Evolutionary conservation across 2,113 vertebrate species (phyloP), one percentile per base, ranked within the genome.

Genomic region (Callipepla californica): DNA sequence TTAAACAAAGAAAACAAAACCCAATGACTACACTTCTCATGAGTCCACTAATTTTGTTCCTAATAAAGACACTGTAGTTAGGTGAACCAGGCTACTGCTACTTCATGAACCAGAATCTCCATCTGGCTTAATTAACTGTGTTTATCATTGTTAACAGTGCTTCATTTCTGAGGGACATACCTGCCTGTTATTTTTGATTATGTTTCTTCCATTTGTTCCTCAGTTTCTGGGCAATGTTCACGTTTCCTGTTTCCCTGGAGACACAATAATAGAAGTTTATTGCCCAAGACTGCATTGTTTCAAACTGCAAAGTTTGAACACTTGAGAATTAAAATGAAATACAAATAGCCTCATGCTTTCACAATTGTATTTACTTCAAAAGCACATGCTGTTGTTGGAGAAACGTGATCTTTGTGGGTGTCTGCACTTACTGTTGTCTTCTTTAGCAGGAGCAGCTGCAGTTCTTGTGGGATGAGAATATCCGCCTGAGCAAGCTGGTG

Each of bases 391-490:
- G 32, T 85, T 82, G 25, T 75, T 32, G 40, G 10, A 44, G n/a
- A 78, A 77, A 77, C 45, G 47, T 30, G 40, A 66, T 47, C 25
- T 38, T 42, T 62, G 47, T 44, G 7, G 36, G 23, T 38, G 26
- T 38, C 47, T 95, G 55, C 53, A 66, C 76, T 89, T 72, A 89
- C 44, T 2, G 2, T 76, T 1, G 4, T 66, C 42, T 78, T 88
- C 92, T 57, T 95, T 44, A 97, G 97, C 97, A 97, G 95, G 95
- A 97, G 45, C 96, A 97, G 48, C 94, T 98, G 91, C 91, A 96
- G 57, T 79, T 96, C 40, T 26, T 97, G 45, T 32, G 51, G 73
- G 87, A 85, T 86, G 98, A 98, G 91, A 97, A 96, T 47, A 90
- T 28, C 40, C 85, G 81, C 53, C 87, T 98, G 90, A 85, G 80